Evolutionary conservation across 2,888 invertebrate species (phyloP).

Genomic region (Cenopis cana): DNA sequence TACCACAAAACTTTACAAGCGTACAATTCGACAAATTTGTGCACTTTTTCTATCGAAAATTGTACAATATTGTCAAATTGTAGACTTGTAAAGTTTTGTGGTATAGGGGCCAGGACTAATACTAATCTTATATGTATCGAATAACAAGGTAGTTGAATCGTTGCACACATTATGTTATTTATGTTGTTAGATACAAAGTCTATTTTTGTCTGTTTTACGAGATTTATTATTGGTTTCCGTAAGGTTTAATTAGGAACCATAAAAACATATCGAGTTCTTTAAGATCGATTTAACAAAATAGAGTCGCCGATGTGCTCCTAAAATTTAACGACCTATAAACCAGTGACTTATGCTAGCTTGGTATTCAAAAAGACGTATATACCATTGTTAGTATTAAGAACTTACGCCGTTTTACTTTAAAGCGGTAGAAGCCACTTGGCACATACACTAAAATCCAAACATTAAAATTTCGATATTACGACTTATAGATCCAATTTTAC

Average conservation of each 20-base stretch:
- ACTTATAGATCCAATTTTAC: constrained; percentile 80
- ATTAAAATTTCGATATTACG: constrained; percentile 79
- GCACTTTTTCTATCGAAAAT: no score
- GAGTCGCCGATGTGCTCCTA: constrained; percentile 70
- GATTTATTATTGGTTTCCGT: constrained; percentile 12
- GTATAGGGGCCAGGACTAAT: no score
- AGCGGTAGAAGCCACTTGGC: constrained; percentile 39
- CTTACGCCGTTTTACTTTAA: background rate
- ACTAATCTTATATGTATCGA: background rate
- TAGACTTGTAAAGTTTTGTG: no score
- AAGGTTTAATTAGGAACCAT: constrained; percentile 57
- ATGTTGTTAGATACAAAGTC: background rate
- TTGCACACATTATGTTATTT: background rate
- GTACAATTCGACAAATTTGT: no score
- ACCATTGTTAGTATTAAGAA: background rate
- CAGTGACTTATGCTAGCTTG: constrained; percentile 70
- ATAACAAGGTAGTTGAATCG: background rate
- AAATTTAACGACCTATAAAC: constrained; percentile 82
- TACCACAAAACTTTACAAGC: no score
- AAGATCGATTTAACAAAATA: constrained; percentile 68
- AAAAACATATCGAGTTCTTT: constrained; percentile 46
- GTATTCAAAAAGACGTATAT: constrained; percentile 7
- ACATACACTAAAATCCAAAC: constrained; percentile 70
- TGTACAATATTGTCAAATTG: no score
- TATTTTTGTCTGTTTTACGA: constrained; percentile 11